phyloP scores from a whole-genome alignment of 2,888 invertebrate species.

The Polydrusus cervinus region DNA sequence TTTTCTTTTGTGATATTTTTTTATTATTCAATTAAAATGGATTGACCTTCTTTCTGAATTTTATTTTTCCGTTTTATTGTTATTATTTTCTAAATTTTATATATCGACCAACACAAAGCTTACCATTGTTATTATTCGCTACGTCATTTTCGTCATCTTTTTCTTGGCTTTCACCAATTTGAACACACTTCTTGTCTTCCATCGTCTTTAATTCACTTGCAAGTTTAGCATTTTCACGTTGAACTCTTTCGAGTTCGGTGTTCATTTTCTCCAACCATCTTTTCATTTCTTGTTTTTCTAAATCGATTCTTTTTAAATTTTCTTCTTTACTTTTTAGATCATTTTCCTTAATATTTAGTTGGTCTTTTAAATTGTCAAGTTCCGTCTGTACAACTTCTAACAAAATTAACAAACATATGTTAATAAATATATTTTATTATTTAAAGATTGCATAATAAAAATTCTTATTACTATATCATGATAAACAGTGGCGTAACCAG shows the following conservation, averaged over 20 bases:
- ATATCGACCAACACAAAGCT: not conserved
- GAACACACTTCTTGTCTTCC: slow-evolving; percentile 41
- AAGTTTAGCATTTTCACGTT: slow-evolving; percentile 53
- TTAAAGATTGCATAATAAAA: too few relatives aligned
- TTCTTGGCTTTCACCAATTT: not conserved
- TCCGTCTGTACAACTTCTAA: slow-evolving; percentile 19
- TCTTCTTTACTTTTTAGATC: slow-evolving; percentile 20
- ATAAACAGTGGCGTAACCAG: too few relatives aligned
- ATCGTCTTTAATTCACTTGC: slow-evolving; percentile 52
- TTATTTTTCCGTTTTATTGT: too few relatives aligned
- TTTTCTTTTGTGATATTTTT: too few relatives aligned
- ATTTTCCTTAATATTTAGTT: slow-evolving; percentile 14
- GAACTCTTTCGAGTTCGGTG: slow-evolving; percentile 54
- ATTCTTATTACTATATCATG: too few relatives aligned
- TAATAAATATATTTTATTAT: not conserved
- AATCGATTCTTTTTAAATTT: slow-evolving; percentile 46
- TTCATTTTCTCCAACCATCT: slow-evolving; percentile 52
- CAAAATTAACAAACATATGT: not conserved
- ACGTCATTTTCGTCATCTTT: too few relatives aligned
- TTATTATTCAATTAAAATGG: too few relatives aligned
- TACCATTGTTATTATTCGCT: slow-evolving; percentile 5
- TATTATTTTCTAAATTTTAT: too few relatives aligned
- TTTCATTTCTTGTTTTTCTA: slow-evolving; percentile 52
- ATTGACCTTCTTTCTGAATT: too few relatives aligned
- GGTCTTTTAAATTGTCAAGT: not conserved